Evolutionary conservation across 2,888 invertebrate species (phyloP), one percentile per base, ranked within the genome.

Genomic region (Euzophera pinguis): DNA sequence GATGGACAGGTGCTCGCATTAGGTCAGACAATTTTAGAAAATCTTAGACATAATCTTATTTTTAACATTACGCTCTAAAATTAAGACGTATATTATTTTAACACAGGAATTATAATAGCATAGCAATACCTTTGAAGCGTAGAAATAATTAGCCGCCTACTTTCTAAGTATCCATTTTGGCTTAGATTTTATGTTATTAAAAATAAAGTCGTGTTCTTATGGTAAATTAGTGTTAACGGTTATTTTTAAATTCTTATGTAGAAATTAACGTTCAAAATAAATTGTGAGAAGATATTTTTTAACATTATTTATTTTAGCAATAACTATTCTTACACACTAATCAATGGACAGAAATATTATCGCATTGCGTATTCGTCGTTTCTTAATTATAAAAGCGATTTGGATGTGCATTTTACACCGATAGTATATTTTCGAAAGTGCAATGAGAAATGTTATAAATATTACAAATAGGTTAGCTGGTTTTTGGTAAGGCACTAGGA

Each of bases 211-310:
- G 59, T 67, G 62, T 66, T 64, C 61, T 67, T 63, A 61, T 53
- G 61, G 58, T 67, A 60, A 59, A 60, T 74, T 76, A 81, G 73
- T 69, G 62, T 43, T 72, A 80, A 82, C 73, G 69, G 66, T 73
- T 22, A 22, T 22, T 22, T 22, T 22, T 22, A 80, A 83, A 81
- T 77, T 81, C 70, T 63, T 75, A 75, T 84, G 86, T 84, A 80
- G 75, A 71, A 39, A 39, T 13, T 39, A 39, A 73, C 71, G 69
- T 61, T 78, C 79, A 64, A 74, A 85, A 85, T 85, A 86, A 87
- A 86, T 74, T 76, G 73, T 86, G 82, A 82, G 77, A 83, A 79
- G 73, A 74, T 73, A 63, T 70, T 57, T 71, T 71, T 67, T 65
- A 39, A 73, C 71, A 78, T 81, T 84, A 78, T 84, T 85, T 71